phyloP scores from a whole-genome alignment of 2,113 vertebrate genomes.

The Aspidoscelis tigris region DNA sequence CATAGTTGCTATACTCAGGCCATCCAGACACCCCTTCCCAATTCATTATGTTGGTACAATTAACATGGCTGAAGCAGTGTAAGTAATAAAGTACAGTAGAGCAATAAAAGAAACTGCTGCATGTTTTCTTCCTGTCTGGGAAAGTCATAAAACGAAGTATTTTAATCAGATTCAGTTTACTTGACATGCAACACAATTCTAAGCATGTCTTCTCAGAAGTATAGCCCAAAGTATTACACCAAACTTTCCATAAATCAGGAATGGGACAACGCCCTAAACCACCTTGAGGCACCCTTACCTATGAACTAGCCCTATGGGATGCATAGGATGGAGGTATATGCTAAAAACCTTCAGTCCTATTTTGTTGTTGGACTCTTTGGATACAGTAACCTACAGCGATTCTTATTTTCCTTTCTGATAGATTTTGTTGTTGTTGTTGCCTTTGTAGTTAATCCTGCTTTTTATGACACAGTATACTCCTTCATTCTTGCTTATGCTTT shows the following conservation, averaged over 20 bases:
- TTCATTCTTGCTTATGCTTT: neutral
- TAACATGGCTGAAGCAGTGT: neutral
- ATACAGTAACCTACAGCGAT: neutral
- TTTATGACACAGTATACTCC: too few species aligned
- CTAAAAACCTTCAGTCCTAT: neutral
- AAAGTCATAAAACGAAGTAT: neutral
- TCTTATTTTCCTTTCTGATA: neutral
- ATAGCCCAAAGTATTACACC: neutral
- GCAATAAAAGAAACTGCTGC: neutral
- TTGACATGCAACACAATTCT: neutral
- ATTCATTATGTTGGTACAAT: neutral
- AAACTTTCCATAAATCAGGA: neutral
- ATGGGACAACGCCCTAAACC: neutral
- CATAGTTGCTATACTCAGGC: too few species aligned
- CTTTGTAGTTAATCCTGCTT: too few species aligned
- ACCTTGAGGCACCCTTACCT: neutral
- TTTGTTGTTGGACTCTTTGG: neutral
- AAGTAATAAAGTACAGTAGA: too few species aligned
- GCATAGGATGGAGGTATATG: neutral
- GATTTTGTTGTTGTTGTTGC: neutral
- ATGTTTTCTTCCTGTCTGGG: neutral
- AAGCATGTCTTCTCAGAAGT: neutral
- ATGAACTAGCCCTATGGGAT: neutral
- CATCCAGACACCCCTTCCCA: too few species aligned
- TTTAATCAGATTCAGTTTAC: neutral